Base-by-base conservation (phyloP, 2,113 vertebrate genomes). In the Dasyornis broadbenti region DNA sequence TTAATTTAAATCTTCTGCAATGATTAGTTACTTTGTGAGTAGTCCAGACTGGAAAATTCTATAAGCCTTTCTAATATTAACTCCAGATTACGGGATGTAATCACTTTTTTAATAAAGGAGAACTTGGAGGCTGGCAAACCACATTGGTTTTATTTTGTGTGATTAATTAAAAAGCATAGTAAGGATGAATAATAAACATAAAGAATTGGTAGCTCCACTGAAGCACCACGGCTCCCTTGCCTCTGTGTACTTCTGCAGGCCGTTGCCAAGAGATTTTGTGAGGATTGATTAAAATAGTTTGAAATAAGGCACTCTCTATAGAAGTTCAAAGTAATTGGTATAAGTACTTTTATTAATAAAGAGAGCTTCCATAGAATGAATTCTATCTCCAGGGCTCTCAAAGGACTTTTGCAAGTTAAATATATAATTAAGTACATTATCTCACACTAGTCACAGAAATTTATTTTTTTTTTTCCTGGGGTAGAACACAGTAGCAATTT, bases 251-350 rank as follows among this genome's bases (percentile, higher is more conserved):
- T 72, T 95, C 77, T 69, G 31, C 45, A 57, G 4, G 24, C 91
- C 33, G 68, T 73, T 96, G 94, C 93, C 95, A 94, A 83, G 95
- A 96, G 96, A 95, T 88, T 97, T 91, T 63, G 87, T 93, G 71
- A 95, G 85, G 82, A 63, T 94, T 97, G 96, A 96, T 97, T 97
- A 97, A 96, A 96, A 94, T 72, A 94, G 87, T 94, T 91, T 39
- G 87, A 95, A 96, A 95, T 66, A 70, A 97, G 56, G 84, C 79
- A 31, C 91, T 88, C 87, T 85, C 94, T 95, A 39, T 88, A 72
- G 78, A 90, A 95, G 92, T 97, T 96, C 66, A 88, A 95, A 95
- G 94, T 96, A 94, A 97, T 96, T 95, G 94, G 63, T 82, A 21
- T 87, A 95, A 96, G 92, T 59, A 93, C 78, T 91, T 94, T 94